These are phyloP conservation scores for Cydia strobilella DNA, from an alignment of 1,140 invertebrate species.

Conservation along the genomic window DNA sequence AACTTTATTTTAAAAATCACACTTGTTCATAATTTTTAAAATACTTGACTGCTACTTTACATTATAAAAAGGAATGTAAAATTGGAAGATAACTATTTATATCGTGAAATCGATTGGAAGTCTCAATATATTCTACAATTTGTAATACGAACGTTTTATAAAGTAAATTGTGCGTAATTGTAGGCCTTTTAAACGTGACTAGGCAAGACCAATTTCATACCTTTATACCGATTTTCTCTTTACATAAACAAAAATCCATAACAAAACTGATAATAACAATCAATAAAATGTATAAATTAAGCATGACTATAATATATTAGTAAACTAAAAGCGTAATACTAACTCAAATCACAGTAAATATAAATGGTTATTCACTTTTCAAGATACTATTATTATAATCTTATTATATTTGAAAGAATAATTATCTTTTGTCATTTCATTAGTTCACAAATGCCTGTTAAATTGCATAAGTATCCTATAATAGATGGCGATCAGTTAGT, in stretches of 20 bases:
- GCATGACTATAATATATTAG: constrained; percentile 32
- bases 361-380: constrained; percentile 50
- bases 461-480: constrained; percentile 42
- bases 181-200: constrained; percentile 76
- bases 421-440: constrained; percentile 45
- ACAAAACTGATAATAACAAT: constrained; percentile 32
- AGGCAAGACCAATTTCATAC: constrained; percentile 66
- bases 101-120: constrained; percentile 32
- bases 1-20: constrained; percentile 72
- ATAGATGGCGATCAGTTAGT: constrained; percentile 44
- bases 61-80: constrained; percentile 71
- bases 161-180: constrained; percentile 66
- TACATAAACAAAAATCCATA: constrained; percentile 26
- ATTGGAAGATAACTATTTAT: constrained; percentile 59
- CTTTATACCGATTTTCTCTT: constrained; percentile 17
- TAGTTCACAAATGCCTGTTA: constrained; percentile 37
- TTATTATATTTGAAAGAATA: constrained; percentile 51
- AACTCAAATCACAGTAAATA: constrained; percentile 71
- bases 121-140: constrained; percentile 34
- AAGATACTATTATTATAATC: constrained; percentile 43
- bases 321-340: constrained; percentile 54
- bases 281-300: constrained; percentile 38
- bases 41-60: constrained; percentile 48
- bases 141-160: constrained; percentile 42
- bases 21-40: constrained; percentile 47